Evolutionary conservation across 2,888 invertebrate species (phyloP), one percentile per base, ranked within the genome.

Genomic region (Emmelina monodactyla): DNA sequence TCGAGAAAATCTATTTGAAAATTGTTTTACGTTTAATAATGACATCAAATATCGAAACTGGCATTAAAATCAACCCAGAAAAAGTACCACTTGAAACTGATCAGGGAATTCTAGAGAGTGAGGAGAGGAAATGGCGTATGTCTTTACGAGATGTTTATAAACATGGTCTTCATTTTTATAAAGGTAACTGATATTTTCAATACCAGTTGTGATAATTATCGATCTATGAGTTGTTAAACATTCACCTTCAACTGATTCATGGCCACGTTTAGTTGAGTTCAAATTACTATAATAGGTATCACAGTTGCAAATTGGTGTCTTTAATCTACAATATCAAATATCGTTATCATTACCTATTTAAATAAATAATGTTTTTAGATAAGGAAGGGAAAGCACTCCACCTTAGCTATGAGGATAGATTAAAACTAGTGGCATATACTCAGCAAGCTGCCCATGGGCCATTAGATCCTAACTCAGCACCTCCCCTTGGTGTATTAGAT

Each of bases 371-470:
- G 28, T 46, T 82, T 82, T 11, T 69, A 97, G 97, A 97, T 65
- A 97, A 97, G 78, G 92, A 94, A 75, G 97, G 97, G n/a, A 97
- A 97, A 81, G 97, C 96, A 2, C 84, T 97, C 32, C 94, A 95
- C 57, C 82, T 97, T 40, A 92, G 94, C 31, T 98, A 97, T 65
- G 92, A 94, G 67, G 95, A 97, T 59, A 92, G 94, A 59, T 69
- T 97, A 35, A 91, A 91, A 59, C 73, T 98, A 42, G 91, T 97
- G 12, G 97, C 97, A 1, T 92, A 91, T 55, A 93, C 92, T 7
- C 94, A 96, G 59, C 97, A 97, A 82, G 91, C 92, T 6, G 83
- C 84, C 9, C 89, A 94, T 67, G 97, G 97, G 0, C 87, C 91
- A 33, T 87, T 88, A 53, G 85, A 88, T 45, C 72, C 87, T 1